Evolutionary conservation across 1,140 invertebrate species (phyloP).

Genomic region (Meloidogyne floridensis): DNA sequence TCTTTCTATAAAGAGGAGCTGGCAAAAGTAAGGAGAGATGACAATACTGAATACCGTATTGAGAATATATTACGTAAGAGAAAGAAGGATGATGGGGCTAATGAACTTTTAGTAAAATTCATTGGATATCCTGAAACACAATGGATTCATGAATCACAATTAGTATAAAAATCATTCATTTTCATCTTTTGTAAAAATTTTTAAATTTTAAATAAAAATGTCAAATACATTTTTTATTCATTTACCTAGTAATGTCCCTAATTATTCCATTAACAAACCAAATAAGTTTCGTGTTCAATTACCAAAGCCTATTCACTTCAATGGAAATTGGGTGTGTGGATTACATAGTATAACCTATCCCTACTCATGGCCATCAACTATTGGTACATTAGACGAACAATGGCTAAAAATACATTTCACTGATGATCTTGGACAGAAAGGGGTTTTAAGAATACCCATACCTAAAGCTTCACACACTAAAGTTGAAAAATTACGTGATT

Average conservation of each 20-base stretch:
- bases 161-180: constrained; percentile 9
- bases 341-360: constrained; percentile 26
- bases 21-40: background rate
- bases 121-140: background rate
- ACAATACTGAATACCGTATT: constrained; percentile 9
- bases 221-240: constrained; percentile 22
- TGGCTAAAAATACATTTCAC: background rate
- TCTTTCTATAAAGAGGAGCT: constrained; percentile 12
- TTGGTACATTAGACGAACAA: constrained; percentile 16
- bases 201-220: constrained; percentile 19
- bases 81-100: background rate
- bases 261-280: constrained; percentile 3
- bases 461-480: background rate
- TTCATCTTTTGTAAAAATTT: constrained; percentile 9
- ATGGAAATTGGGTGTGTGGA: constrained; percentile 25
- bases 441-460: background rate
- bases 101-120: constrained; percentile 13
- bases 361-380: constrained; percentile 14
- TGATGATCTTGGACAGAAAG: background rate
- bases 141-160: constrained; percentile 16
- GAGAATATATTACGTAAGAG: constrained; percentile 8
- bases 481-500: constrained; percentile 4
- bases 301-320: constrained; percentile 17
- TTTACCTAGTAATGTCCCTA: background rate
- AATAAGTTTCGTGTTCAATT: constrained; percentile 22